These are phyloP conservation scores for Tetranychus truncatus DNA, from an alignment of 2,888 invertebrate species.

Conservation along the genomic window DNA sequence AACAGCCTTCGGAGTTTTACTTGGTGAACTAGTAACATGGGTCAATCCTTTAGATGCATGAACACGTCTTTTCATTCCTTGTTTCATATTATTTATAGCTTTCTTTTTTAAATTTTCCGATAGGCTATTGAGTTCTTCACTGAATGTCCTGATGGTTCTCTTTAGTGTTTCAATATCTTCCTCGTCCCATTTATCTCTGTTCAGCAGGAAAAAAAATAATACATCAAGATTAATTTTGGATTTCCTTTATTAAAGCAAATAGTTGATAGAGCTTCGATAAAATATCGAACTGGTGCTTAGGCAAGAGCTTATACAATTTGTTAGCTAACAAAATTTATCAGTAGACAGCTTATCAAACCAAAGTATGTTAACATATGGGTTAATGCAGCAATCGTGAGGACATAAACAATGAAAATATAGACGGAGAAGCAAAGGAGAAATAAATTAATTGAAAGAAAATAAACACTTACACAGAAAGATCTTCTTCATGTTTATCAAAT, in stretches of 20 bases:
- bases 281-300: no score
- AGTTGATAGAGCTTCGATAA: no score
- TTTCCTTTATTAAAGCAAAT: no score
- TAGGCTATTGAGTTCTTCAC: conserved; percentile 76
- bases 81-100: not conserved
- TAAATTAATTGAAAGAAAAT: not conserved
- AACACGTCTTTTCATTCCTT: not conserved
- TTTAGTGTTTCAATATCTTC: conserved; percentile 91
- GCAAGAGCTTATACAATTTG: no score
- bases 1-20: not conserved
- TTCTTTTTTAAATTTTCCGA: conserved; percentile 55
- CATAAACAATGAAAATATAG: not conserved
- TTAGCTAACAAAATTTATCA: no score
- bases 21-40: not conserved
- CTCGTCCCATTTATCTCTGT: conserved; percentile 79
- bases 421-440: not conserved
- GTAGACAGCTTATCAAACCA: no score
- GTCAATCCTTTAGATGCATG: conserved; percentile 1
- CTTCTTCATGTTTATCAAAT: conserved; percentile 49
- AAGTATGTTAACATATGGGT: no score
- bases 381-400: no score
- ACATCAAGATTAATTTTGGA: no score
- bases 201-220: no score
- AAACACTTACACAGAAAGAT: not conserved
- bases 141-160: conserved; percentile 71